Evolutionary conservation across 2,113 vertebrate genomes (phyloP).

Genomic region (Puntigrus tetrazona): DNA sequence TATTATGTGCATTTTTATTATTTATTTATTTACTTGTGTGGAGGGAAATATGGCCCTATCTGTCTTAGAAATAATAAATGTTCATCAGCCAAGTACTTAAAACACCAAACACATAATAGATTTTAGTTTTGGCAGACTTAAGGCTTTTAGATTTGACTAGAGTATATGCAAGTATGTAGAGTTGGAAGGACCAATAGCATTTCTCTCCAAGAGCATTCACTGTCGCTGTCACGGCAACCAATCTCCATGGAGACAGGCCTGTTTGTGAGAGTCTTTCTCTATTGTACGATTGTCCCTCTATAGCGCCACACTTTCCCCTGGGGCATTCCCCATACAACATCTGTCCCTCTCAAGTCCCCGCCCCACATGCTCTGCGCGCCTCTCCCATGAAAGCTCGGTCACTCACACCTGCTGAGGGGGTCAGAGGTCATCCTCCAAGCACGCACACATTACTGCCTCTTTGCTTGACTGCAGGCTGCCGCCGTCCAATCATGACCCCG

Average conservation of each 20-base stretch:
- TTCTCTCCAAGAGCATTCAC: slow-evolving; percentile 43
- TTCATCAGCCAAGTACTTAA: background rate
- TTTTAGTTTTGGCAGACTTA: slow-evolving; percentile 13
- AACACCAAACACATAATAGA: slow-evolving; percentile 13
- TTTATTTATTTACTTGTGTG: too few relatives aligned
- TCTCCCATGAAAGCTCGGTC: slow-evolving; percentile 62
- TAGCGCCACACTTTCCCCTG: slow-evolving; percentile 73
- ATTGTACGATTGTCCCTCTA: slow-evolving; percentile 64
- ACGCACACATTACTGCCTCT: slow-evolving; percentile 45
- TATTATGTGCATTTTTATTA: too few relatives aligned
- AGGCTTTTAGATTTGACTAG: background rate
- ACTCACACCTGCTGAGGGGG: slow-evolving; percentile 76
- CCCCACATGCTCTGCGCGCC: slow-evolving; percentile 50
- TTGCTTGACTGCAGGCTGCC: slow-evolving; percentile 45
- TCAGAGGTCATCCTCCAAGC: slow-evolving; percentile 63
- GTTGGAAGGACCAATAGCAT: slow-evolving; percentile 21
- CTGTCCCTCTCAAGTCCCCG: slow-evolving; percentile 65
- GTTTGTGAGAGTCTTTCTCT: slow-evolving; percentile 60
- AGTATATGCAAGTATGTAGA: slow-evolving; percentile 14
- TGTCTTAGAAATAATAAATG: background rate
- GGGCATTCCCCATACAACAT: slow-evolving; percentile 72
- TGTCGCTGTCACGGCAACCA: slow-evolving; percentile 55
- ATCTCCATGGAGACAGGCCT: slow-evolving; percentile 65
- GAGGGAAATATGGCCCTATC: background rate
- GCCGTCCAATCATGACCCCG: slow-evolving; percentile 24